Conservation (phyloP, 2,113 vertebrate species). For the Cavia aperea region DNA sequence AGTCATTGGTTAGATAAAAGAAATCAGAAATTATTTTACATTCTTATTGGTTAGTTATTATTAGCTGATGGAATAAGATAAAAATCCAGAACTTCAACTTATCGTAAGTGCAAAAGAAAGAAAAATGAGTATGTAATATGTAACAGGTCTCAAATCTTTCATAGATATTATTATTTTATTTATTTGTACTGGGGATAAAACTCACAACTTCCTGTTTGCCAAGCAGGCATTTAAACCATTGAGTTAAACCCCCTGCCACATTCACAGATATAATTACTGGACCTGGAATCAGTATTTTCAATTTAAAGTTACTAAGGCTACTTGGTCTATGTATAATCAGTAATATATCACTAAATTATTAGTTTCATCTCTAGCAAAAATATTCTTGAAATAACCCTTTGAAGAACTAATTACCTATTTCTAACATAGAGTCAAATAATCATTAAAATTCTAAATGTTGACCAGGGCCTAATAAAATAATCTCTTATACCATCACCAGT, state of each 20-base stretch:
- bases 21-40: background rate
- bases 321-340: background rate
- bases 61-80: background rate
- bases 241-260: too few relatives aligned
- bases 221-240: too few relatives aligned
- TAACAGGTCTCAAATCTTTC: background rate
- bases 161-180: background rate
- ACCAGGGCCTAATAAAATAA: background rate
- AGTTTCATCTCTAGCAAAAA: background rate
- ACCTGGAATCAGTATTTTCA: background rate
- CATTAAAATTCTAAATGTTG: slow-evolving; percentile 28
- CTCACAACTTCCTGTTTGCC: too few relatives aligned
- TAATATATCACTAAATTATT: background rate
- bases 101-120: background rate
- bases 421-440: background rate
- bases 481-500: background rate
- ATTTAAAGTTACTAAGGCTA: background rate
- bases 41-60: background rate
- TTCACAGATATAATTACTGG: background rate
- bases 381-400: background rate
- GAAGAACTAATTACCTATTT: background rate
- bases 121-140: background rate
- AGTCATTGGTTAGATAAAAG: background rate
- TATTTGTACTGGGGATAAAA: too few relatives aligned
- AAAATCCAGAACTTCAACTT: slow-evolving; percentile 17